phyloP scores from a whole-genome alignment of 2,888 invertebrate genomes.

The Micropterix aruncella region DNA sequence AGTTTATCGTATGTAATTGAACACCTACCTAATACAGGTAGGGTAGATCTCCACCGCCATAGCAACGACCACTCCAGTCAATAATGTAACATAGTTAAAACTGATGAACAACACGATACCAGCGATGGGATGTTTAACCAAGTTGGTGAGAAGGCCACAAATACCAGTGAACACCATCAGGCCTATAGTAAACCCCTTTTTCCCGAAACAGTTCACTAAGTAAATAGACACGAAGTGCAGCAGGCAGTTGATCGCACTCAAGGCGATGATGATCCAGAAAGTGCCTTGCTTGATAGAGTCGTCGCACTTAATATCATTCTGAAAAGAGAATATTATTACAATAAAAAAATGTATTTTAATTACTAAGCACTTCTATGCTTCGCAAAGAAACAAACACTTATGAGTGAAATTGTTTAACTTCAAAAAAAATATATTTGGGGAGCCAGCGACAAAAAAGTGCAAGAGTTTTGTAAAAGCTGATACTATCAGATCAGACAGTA shows the following conservation, averaged over 20 bases:
- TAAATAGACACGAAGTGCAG: slow-evolving; percentile 27
- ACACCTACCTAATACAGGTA: slow-evolving; percentile 28
- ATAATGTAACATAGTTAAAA: slow-evolving; percentile 28
- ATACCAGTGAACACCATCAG: slow-evolving; percentile 19
- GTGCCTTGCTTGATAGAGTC: slow-evolving; percentile 32
- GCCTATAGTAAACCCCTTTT: slow-evolving; percentile 20
- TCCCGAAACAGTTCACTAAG: slow-evolving; percentile 25
- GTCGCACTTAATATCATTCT: slow-evolving; percentile 21
- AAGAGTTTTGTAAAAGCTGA: too few relatives aligned
- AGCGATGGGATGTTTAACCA: slow-evolving; percentile 25
- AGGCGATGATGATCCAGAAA: slow-evolving; percentile 29
- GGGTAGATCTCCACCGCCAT: slow-evolving; percentile 36
- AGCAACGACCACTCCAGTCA: slow-evolving; percentile 33
- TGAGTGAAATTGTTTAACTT: too few relatives aligned
- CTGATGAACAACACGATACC: slow-evolving; percentile 33
- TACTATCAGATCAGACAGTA: too few relatives aligned
- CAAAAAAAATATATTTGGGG: too few relatives aligned
- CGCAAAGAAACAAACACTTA: too few relatives aligned
- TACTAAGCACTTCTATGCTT: too few relatives aligned
- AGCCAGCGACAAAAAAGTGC: too few relatives aligned
- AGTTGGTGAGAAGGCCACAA: slow-evolving; percentile 24
- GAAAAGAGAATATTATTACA: not conserved
- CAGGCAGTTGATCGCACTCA: slow-evolving; percentile 21
- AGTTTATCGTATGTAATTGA: not conserved
- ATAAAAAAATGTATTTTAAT: too few relatives aligned